Evolutionary conservation across 92 coral and sea anemone genomes (phyloP).

Genomic region (Porites lobata): DNA sequence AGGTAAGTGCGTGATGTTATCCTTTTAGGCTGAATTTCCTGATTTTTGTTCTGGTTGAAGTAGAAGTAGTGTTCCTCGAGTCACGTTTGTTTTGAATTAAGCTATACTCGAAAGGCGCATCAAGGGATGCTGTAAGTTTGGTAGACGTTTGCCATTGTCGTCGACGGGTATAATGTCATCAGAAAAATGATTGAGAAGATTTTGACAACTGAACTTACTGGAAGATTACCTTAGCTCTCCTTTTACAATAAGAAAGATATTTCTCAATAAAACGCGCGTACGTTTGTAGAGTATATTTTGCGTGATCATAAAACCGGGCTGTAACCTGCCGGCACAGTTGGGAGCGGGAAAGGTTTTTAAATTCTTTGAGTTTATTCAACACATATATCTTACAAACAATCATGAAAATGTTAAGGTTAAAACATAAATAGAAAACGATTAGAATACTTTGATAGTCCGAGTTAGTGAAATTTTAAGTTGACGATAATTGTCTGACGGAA

Average conservation of each 20-base stretch:
- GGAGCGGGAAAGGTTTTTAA: neutral
- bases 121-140: slow-evolving; percentile 19
- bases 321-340: slow-evolving; percentile 30
- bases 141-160: slow-evolving; percentile 34
- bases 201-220: too few relatives aligned
- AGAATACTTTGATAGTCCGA: neutral
- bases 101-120: slow-evolving; percentile 39
- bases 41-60: neutral
- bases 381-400: neutral
- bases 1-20: slow-evolving; percentile 26
- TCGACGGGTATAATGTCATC: slow-evolving; percentile 24
- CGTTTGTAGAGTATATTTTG: neutral
- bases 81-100: slow-evolving; percentile 29
- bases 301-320: slow-evolving; percentile 15
- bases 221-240: too few relatives aligned
- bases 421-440: neutral
- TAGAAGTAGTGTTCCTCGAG: too few relatives aligned
- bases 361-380: neutral
- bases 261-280: neutral
- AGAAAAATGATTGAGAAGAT: neutral
- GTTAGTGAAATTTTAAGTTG: neutral
- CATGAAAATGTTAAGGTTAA: neutral
- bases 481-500: too few relatives aligned
- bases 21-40: neutral
- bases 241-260: too few relatives aligned